Evolutionary conservation across 2,888 invertebrate species (phyloP).

Genomic region (Melinaea marsaeus): DNA sequence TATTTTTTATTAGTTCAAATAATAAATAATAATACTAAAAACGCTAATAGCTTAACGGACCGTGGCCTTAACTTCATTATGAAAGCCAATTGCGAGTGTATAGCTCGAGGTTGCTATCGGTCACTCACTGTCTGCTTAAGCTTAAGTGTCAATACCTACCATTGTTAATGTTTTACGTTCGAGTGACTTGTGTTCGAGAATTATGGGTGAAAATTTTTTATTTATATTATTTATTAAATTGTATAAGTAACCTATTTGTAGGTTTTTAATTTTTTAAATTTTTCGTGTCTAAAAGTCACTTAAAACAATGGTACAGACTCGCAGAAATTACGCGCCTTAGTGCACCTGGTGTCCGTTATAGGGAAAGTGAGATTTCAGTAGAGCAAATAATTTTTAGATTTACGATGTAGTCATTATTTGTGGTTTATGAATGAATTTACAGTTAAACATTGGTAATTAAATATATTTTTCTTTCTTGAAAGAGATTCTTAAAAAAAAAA

Average conservation of each 20-base stretch:
- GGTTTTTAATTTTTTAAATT: constrained; percentile 17
- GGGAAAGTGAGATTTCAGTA: constrained; percentile 61
- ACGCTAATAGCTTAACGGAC: not conserved
- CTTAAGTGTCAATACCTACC: constrained; percentile 30
- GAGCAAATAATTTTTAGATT: constrained; percentile 31
- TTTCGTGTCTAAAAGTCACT: not conserved
- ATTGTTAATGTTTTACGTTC: constrained; percentile 20
- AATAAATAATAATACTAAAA: not conserved
- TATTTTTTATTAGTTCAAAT: not conserved
- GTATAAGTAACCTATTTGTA: not conserved
- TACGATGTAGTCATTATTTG: constrained; percentile 15
- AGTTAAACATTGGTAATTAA: not conserved
- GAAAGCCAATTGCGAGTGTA: constrained; percentile 35
- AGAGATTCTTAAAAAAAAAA: too few relatives aligned
- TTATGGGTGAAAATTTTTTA: not conserved
- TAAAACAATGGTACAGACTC: constrained; percentile 38
- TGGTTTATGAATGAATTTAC: not conserved
- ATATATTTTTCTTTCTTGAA: too few relatives aligned
- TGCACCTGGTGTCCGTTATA: constrained; percentile 46
- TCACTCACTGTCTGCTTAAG: constrained; percentile 39
- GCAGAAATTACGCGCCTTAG: constrained; percentile 46
- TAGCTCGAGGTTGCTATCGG: constrained; percentile 39
- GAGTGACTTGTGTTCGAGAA: constrained; percentile 14
- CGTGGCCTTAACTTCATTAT: constrained; percentile 27
- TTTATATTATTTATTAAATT: too few relatives aligned